A percentile compares a stretch with the other conserved stretches of the same genome.
Conservation (phyloP, 2,888 invertebrate genomes). For the Calliphora vomitoria region DNA sequence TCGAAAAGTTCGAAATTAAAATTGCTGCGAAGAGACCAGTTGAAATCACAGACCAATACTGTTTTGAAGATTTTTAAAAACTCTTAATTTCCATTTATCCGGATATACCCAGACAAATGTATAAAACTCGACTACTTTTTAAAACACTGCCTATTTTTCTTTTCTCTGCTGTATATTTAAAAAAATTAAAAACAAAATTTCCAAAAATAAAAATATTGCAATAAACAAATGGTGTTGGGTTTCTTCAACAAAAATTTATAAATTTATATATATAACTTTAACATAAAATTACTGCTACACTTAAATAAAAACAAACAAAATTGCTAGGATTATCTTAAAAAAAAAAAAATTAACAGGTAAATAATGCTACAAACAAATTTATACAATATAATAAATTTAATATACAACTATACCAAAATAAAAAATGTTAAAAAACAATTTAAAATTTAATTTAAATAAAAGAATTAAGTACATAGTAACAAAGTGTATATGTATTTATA, state of each 20-base stretch:
- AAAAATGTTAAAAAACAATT: slow-evolving; percentile 82
- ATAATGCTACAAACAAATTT: slow-evolving; percentile 37
- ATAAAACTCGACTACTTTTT: too few species aligned
- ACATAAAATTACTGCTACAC: slow-evolving; percentile 52
- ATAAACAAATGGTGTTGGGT: slow-evolving; percentile 74
- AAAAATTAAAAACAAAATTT: slow-evolving; percentile 21
- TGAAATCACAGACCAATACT: too few species aligned
- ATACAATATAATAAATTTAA: slow-evolving; percentile 30
- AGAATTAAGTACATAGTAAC: slow-evolving; percentile 69
- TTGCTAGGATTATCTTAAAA: slow-evolving; percentile 60
- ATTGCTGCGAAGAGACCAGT: too few species aligned
- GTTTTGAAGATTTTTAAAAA: too few species aligned
- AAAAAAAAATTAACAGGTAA: slow-evolving; percentile 58
- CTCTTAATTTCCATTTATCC: too few species aligned
- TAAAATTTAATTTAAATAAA: slow-evolving; percentile 60
- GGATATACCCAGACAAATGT: too few species aligned
- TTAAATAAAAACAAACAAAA: slow-evolving; percentile 14
- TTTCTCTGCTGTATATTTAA: slow-evolving; percentile 1
- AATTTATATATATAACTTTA: slow-evolving; percentile 17
- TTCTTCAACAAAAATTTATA: slow-evolving; percentile 51
- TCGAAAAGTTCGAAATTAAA: too few species aligned
- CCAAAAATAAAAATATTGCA: slow-evolving; percentile 21
- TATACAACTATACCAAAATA: slow-evolving; percentile 49
- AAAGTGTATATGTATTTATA: slow-evolving; percentile 57
- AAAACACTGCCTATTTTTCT: background rate